These are phyloP conservation scores for Melangyna quadrimaculata DNA, from an alignment of 2,888 invertebrate genomes.

Conservation along the genomic window DNA sequence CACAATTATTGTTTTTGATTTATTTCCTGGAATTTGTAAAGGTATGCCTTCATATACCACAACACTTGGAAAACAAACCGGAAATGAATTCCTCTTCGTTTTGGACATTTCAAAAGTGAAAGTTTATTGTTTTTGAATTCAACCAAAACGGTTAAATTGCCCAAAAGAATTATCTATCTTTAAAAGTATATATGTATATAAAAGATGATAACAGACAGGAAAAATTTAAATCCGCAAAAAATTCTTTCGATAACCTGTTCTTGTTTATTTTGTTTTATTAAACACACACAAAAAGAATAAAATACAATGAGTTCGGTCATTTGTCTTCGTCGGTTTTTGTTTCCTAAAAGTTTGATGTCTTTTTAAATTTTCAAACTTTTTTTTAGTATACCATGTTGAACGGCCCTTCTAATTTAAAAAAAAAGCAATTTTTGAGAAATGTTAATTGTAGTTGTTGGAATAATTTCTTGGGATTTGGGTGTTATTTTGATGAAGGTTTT, in stretches of 20 bases:
- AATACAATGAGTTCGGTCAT: conserved; percentile 20
- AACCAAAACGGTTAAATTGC: conserved; percentile 23
- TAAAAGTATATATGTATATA: background rate
- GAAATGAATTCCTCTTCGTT: background rate
- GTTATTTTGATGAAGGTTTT: background rate
- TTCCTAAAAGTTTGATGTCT: conserved; percentile 47
- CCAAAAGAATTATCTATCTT: conserved; percentile 42
- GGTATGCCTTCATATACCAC: no score
- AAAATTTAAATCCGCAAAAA: conserved; percentile 33
- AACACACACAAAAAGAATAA: background rate
- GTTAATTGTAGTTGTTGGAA: background rate
- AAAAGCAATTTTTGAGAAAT: conserved; percentile 21
- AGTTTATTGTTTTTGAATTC: background rate
- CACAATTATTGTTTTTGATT: conserved; percentile 13
- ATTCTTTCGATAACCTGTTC: conserved; percentile 15
- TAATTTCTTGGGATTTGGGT: background rate
- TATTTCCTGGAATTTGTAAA: background rate
- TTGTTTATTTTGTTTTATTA: background rate
- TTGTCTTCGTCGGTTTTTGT: conserved; percentile 48
- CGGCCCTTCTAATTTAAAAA: conserved; percentile 33
- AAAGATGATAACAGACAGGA: conserved; percentile 25
- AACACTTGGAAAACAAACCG: background rate
- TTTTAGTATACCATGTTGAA: background rate
- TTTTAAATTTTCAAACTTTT: conserved; percentile 18
- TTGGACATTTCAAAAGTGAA: conserved; percentile 13